Percentiles rank a stretch among this genome's conserved stretches.
Evolutionary conservation across 2,888 invertebrate species (phyloP).

Genomic region (Lomographa bimaculata): DNA sequence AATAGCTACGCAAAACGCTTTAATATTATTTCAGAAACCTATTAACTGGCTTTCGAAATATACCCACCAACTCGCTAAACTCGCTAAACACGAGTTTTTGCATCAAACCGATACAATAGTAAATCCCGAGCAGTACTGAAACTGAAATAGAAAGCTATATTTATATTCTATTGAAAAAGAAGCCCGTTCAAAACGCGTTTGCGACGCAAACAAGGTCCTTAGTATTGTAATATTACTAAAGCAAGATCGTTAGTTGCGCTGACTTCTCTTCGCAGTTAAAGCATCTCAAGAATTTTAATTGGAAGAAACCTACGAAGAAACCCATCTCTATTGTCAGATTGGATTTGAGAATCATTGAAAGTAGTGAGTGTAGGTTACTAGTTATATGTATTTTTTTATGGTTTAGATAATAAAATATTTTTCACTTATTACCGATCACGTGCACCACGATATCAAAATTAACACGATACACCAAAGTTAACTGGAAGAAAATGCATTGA

Average conservation of each 20-base stretch:
- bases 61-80: constrained; percentile 2
- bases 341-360: too few species aligned
- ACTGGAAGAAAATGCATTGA: too few species aligned
- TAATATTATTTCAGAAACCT: constrained; percentile 8
- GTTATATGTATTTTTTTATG: too few species aligned
- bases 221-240: constrained; percentile 43
- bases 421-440: too few species aligned
- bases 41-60: constrained; percentile 7
- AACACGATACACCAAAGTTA: too few species aligned
- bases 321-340: too few species aligned
- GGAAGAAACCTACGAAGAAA: constrained; percentile 19
- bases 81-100: neutral
- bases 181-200: constrained; percentile 34
- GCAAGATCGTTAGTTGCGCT: constrained; percentile 50
- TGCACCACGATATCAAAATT: too few species aligned
- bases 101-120: constrained; percentile 2
- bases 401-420: too few species aligned
- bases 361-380: too few species aligned
- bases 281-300: constrained; percentile 20
- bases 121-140: constrained; percentile 21
- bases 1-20: neutral
- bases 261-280: constrained; percentile 16
- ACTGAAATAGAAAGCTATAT: constrained; percentile 35
- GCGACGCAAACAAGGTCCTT: constrained; percentile 38
- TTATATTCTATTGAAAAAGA: constrained; percentile 37